Evolutionary conservation across 2,797 vertebrate species (phyloP), one percentile per base, ranked within the genome.

Genomic region (Sylvilagus floridanus): DNA sequence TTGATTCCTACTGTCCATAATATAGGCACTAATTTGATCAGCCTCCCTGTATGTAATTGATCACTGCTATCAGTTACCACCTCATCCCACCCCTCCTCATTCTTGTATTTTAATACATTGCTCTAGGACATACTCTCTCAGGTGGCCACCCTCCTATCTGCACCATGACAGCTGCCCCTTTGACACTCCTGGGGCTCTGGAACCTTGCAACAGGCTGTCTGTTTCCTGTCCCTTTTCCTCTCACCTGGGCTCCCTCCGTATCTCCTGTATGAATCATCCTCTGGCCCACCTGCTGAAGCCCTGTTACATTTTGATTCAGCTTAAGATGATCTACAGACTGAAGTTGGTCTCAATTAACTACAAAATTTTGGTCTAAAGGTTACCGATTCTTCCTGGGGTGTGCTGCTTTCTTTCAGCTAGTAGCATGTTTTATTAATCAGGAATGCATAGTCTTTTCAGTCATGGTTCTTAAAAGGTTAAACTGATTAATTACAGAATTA

Each of bases 401-500:
- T 28, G 26, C 30, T 83, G 11, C 60, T 75, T 93, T 91, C 19
- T 69, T 79, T 65, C 32, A 77, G 28, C 8, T n/a, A 69, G 50
- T 16, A 62, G n/a, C n/a, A 57, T 24, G 5, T 63, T 63, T 92
- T 26, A 79, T 79, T 75, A 54, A 87, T 84, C 19, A 69, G 6
- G 30, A 28, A 50, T 71, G 54, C 32, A 35, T 24, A 57, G 32
- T 5, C 28, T 83, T 83, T 84, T 86, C 11, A 60, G 52, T 10
- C 66, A 6, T 26, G 16, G n/a, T 17, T 90, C 79, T 94, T 24
- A n/a, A 91, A 71, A 76, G 30, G 10, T 84, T 84, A 75, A 88
- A 63, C 37, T 30, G 57, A 68, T 82, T 73, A 82, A 78, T 69
- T 65, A 84, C 0, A 52, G 81, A 1, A 5, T 88, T n/a, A 88